Evolutionary conservation across 2,888 invertebrate species (phyloP).

Genomic region (Lingula anatina): DNA sequence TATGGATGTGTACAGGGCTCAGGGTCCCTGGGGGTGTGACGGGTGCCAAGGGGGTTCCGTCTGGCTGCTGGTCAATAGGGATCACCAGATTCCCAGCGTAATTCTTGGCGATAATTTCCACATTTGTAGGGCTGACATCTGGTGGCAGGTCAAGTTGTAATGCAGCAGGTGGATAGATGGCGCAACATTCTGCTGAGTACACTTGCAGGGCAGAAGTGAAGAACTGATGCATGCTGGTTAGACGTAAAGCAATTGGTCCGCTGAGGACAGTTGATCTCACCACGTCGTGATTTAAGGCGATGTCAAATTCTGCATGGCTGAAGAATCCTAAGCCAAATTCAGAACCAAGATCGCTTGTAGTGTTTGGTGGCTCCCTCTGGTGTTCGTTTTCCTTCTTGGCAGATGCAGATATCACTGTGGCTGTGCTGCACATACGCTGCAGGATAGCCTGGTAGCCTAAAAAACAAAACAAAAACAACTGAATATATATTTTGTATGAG

Average conservation of each 20-base stretch:
- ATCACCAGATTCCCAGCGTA: slow-evolving; percentile 23
- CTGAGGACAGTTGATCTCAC: slow-evolving; percentile 30
- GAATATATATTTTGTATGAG: too few species aligned
- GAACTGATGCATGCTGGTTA: slow-evolving; percentile 35
- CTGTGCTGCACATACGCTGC: slow-evolving; percentile 35
- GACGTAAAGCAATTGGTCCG: slow-evolving; percentile 28
- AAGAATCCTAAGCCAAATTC: slow-evolving; percentile 42
- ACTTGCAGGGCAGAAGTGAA: slow-evolving; percentile 18
- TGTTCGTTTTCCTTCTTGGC: slow-evolving; percentile 11
- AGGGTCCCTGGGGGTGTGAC: slow-evolving; percentile 19
- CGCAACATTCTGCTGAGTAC: slow-evolving; percentile 36
- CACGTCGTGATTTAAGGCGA: slow-evolving; percentile 33
- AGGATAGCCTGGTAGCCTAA: slow-evolving; percentile 47
- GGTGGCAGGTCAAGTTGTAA: slow-evolving; percentile 16
- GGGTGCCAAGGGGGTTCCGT: background rate
- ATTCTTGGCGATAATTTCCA: slow-evolving; percentile 18
- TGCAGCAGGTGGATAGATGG: slow-evolving; percentile 34
- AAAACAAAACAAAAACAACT: slow-evolving; percentile 5
- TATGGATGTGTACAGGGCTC: slow-evolving; percentile 14
- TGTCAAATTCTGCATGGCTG: slow-evolving; percentile 35
- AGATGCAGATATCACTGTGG: slow-evolving; percentile 21
- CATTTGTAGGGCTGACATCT: slow-evolving; percentile 11
- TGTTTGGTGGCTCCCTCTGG: slow-evolving; percentile 8
- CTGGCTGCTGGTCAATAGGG: slow-evolving; percentile 10
- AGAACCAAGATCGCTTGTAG: slow-evolving; percentile 25